Percentiles rank a stretch among this genome's conserved stretches.
phyloP scores from a whole-genome alignment of 2,797 vertebrate genomes.

The Smutsia temminckii region DNA sequence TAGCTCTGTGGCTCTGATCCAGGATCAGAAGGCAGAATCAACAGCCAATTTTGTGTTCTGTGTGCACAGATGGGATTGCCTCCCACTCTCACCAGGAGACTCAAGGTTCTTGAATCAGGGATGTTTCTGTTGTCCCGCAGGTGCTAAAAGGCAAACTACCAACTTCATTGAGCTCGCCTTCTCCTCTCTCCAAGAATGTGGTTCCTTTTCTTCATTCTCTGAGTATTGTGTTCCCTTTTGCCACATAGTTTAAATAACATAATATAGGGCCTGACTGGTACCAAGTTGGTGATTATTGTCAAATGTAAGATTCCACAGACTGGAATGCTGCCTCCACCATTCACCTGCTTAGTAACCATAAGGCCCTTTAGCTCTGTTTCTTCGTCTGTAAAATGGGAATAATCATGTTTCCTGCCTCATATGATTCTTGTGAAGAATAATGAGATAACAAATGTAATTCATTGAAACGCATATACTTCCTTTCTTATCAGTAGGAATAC shows the following conservation, averaged over 20 bases:
- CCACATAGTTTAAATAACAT: background rate
- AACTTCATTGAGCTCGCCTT: background rate
- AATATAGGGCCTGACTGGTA: background rate
- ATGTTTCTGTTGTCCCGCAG: background rate
- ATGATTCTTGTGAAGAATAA: background rate
- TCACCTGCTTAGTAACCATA: background rate
- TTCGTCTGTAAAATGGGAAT: background rate
- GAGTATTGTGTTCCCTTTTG: too few relatives aligned
- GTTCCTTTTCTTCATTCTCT: background rate
- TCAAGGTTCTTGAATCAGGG: background rate
- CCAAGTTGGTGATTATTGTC: background rate
- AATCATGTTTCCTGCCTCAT: background rate
- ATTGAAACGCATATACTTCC: background rate
- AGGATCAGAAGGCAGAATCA: background rate
- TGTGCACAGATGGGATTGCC: accelerated
- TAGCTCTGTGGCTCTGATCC: background rate
- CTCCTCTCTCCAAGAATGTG: background rate
- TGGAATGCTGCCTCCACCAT: background rate
- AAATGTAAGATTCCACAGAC: background rate
- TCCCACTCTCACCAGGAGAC: background rate
- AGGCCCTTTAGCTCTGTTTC: background rate
- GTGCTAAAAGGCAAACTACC: background rate
- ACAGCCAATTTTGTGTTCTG: background rate
- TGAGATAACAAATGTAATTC: background rate
- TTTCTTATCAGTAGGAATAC: background rate